These are phyloP conservation scores for Labia minor DNA, from an alignment of 2,888 invertebrate species.

Conservation along the genomic window DNA sequence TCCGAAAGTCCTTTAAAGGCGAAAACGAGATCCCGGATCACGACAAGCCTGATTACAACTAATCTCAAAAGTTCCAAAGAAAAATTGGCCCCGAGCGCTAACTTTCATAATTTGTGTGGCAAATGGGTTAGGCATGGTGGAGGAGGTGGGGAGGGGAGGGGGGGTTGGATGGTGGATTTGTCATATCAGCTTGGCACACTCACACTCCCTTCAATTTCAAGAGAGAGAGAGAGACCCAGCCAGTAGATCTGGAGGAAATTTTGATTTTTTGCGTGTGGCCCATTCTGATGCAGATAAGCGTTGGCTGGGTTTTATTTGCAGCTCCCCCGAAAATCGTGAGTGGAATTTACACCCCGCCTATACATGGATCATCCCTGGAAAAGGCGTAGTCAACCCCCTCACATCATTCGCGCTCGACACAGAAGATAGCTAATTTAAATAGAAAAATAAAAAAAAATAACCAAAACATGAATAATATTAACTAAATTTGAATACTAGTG, in stretches of 20 bases:
- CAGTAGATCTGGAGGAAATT: background rate
- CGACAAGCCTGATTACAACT: background rate
- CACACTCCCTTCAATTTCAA: background rate
- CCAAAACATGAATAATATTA: no score
- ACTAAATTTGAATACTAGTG: no score
- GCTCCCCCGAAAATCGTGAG: background rate
- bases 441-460: no score
- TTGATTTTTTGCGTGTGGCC: slow-evolving; percentile 13
- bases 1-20: background rate
- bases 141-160: background rate
- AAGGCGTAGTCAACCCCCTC: no score
- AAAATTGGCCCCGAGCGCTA: background rate
- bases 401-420: no score
- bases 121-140: no score
- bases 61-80: slow-evolving; percentile 5
- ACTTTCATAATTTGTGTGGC: background rate
- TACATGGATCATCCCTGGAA: background rate
- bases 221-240: background rate
- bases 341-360: background rate
- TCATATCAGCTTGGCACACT: background rate
- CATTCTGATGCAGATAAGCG: slow-evolving; percentile 13
- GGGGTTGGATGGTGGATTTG: background rate
- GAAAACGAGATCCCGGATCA: background rate
- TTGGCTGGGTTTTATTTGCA: slow-evolving; percentile 1
- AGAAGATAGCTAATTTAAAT: no score